These are phyloP conservation scores for Echinometra lucunter DNA, from an alignment of 53 echinoderm and acorn worm genomes.

Conservation along the genomic window DNA sequence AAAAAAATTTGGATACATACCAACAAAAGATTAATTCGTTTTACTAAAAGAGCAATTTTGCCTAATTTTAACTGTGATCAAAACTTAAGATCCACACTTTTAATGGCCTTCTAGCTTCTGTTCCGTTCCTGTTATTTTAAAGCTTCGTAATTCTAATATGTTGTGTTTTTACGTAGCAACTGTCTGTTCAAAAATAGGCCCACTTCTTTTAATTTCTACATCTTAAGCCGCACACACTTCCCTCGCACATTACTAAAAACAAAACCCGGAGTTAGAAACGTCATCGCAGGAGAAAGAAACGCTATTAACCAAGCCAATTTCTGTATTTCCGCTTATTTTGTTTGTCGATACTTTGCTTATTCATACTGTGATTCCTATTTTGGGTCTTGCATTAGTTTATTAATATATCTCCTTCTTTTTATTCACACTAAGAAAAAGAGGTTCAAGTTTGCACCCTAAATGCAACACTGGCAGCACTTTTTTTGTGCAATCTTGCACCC, in stretches of 20 bases:
- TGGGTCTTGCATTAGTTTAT: not conserved
- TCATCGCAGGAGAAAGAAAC: not conserved
- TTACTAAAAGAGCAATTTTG: not conserved
- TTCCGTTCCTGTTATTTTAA: not conserved
- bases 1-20: not conserved
- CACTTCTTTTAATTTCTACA: not conserved
- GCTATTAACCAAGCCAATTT: not conserved
- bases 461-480: no score
- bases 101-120: not conserved
- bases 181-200: not conserved
- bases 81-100: not conserved
- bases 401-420: no score
- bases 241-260: not conserved
- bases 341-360: not conserved
- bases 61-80: not conserved
- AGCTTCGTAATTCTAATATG: not conserved
- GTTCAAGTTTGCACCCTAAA: no score
- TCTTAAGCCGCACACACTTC: not conserved
- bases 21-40: not conserved
- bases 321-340: not conserved
- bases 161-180: not conserved
- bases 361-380: not conserved
- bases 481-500: no score
- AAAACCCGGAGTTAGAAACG: not conserved
- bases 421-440: no score